phyloP scores from a whole-genome alignment of 1,140 invertebrate species.

The Leguminivora glycinivorella region DNA sequence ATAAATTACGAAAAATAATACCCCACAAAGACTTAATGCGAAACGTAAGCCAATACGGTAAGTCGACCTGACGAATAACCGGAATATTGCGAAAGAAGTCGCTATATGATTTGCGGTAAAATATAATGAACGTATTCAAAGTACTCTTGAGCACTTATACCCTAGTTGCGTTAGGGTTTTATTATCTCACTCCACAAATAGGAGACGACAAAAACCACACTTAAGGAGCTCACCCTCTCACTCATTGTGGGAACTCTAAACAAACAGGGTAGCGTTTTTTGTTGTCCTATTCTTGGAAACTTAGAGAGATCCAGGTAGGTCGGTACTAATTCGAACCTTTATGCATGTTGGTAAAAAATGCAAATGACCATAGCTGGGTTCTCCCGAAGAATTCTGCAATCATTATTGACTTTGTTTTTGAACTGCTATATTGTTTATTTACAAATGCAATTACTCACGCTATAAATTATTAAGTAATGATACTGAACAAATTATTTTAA shows the following conservation, averaged over 20 bases:
- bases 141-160: constrained; percentile 1
- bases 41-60: constrained; percentile 22
- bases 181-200: constrained; percentile 64
- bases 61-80: constrained; percentile 40
- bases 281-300: constrained; percentile 57
- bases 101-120: constrained; percentile 20
- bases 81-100: constrained; percentile 28
- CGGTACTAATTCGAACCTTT: constrained; percentile 46
- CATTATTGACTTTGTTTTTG: background rate
- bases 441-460: constrained; percentile 6
- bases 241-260: constrained; percentile 67
- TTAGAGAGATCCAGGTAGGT: constrained; percentile 59
- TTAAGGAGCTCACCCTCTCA: constrained; percentile 65
- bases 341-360: constrained; percentile 38
- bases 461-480: background rate
- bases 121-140: constrained; percentile 26
- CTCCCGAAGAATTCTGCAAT: background rate
- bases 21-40: constrained; percentile 27
- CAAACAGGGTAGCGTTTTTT: constrained; percentile 60
- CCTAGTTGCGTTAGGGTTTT: constrained; percentile 39
- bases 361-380: constrained; percentile 30
- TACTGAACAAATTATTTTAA: constrained; percentile 22
- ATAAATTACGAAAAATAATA: constrained; percentile 54
- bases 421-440: constrained; percentile 23
- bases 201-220: constrained; percentile 67